Base-by-base conservation (phyloP, 1,140 invertebrate genomes). In the Halyomorpha halys region DNA sequence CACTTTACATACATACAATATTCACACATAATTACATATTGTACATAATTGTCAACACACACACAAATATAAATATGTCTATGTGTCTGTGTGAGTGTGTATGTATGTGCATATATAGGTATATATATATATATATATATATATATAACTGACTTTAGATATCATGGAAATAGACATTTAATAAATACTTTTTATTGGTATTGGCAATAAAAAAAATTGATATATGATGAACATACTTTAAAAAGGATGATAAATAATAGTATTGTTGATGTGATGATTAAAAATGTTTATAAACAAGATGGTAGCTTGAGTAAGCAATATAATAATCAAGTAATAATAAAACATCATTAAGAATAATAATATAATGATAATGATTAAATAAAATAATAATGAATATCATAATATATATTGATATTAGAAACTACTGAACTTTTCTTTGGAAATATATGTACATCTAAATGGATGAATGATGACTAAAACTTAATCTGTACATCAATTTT, bases 101-200 rank as follows among this genome's bases (percentile, higher is more conserved):
- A 13, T 39, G 11, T 39, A 13, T 39, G 11, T 39, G 5, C 11
- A 13, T 39, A 13, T 39, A 1, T 39, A 13, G 4, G 34, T 39
- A 13, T 39, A 9, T 39, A 1, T 39, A 1, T 39, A 13, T 11
- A 13, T 13, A 13, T 39, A 39, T n/a, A 39, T 39, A 39, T 39
- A n/a, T 49, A 49, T 62, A 45, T 61, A 66, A 63, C 64, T 66
- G 64, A 66, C 60, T 66, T 66, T 66, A 64, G n/a, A n/a, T 66
- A 66, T 66, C 65, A 66, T 62, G 44, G 65, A 66, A 66, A 62
- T 64, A 66, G 65, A 66, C 65, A 66, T 66, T 65, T 61, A 65
- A 61, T 66, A 66, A 66, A 66, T 66, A 63, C 6, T 63, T 66
- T 66, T 44, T 63, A 66, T 64, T 59, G 65, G 54, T 66, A 66